Conservation (phyloP, 2,797 vertebrate genomes). For the Sebastes taczanowskii region DNA sequence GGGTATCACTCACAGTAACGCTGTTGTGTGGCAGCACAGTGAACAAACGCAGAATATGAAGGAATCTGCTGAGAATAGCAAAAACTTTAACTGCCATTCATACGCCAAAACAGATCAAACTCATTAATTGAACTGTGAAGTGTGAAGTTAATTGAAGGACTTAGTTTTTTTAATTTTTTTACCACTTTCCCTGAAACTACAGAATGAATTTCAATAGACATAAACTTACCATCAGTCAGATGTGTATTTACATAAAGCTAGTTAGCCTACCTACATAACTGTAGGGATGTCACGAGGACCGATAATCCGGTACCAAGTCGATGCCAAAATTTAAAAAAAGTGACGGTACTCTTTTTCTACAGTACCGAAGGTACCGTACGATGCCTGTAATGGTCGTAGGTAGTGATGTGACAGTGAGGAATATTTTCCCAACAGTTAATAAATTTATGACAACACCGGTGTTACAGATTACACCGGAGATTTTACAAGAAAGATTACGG, state of each 20-base stretch:
- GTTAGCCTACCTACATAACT: neutral
- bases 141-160: neutral
- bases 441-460: no score
- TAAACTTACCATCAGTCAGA: neutral
- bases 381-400: no score
- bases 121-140: neutral
- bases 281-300: neutral
- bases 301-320: no score
- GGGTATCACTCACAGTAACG: slow-evolving; percentile 12
- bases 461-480: no score
- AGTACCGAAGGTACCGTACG: rapidly evolving
- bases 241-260: slow-evolving; percentile 2
- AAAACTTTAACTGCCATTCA: slow-evolving; percentile 5
- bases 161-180: neutral
- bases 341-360: no score
- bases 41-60: neutral
- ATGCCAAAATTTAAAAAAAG: no score
- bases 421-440: no score
- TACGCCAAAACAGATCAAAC: neutral
- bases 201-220: no score
- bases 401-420: no score
- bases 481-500: no score
- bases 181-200: neutral
- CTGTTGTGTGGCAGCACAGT: neutral
- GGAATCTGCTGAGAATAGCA: neutral